phyloP scores from a whole-genome alignment of 2,888 invertebrate species.

The Pheosia gnoma region DNA sequence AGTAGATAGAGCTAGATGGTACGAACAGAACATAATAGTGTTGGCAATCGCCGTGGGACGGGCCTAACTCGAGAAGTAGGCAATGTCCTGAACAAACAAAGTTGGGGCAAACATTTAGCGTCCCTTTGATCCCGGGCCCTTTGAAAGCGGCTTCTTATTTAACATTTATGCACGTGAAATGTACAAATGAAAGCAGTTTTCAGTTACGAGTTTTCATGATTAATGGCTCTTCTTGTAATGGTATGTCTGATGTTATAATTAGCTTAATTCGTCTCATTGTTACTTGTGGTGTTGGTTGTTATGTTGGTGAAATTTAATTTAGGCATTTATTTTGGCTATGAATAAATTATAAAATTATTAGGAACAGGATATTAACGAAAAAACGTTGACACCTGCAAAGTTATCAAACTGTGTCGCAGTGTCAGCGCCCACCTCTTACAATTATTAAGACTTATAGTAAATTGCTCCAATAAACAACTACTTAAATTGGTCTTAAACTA shows the following conservation, averaged over 20 bases:
- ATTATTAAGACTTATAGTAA: too few species aligned
- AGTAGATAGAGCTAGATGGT: background rate
- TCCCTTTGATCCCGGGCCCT: slow-evolving; percentile 31
- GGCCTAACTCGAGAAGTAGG: background rate
- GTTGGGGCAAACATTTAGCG: slow-evolving; percentile 36
- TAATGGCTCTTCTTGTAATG: background rate
- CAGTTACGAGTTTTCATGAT: slow-evolving; percentile 3
- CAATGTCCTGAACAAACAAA: slow-evolving; percentile 34
- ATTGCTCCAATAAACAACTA: too few species aligned
- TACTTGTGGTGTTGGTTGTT: background rate
- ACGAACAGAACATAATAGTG: background rate
- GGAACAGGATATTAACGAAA: too few species aligned
- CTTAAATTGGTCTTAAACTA: too few species aligned
- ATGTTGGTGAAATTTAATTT: background rate
- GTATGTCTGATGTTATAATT: background rate
- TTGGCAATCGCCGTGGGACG: background rate
- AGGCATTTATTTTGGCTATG: too few species aligned
- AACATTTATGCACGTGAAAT: slow-evolving; percentile 13
- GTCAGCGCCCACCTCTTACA: too few species aligned
- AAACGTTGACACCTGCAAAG: too few species aligned
- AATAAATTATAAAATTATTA: too few species aligned
- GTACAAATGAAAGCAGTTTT: background rate
- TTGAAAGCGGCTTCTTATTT: slow-evolving; percentile 25
- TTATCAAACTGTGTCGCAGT: too few species aligned
- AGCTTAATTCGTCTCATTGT: background rate